Percentiles rank a stretch among this genome's conserved stretches.
Conservation (phyloP, 2,113 vertebrate species). For the Ictalurus punctatus region DNA sequence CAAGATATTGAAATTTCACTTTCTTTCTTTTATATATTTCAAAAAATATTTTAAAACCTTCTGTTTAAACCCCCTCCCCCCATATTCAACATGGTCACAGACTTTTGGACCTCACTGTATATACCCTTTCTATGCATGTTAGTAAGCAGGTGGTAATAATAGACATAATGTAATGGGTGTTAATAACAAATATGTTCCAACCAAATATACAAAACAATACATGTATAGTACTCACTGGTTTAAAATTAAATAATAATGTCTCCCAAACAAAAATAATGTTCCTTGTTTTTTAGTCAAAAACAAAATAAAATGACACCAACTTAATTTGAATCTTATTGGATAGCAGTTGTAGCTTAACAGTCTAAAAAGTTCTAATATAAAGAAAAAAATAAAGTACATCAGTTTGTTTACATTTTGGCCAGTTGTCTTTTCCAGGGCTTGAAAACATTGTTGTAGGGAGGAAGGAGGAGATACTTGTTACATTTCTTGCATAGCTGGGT, state of each 20-base stretch:
- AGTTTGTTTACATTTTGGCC: constrained; percentile 37
- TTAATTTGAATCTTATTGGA: background rate
- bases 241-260: background rate
- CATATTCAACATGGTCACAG: too few relatives aligned
- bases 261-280: background rate
- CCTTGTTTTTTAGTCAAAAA: background rate
- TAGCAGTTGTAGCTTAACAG: background rate
- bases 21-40: background rate
- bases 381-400: background rate
- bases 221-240: background rate
- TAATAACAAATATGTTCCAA: background rate
- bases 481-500: constrained; percentile 61
- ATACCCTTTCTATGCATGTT: too few relatives aligned
- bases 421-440: constrained; percentile 23
- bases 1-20: background rate
- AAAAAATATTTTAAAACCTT: too few relatives aligned
- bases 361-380: background rate
- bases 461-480: constrained; percentile 38
- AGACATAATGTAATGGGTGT: background rate
- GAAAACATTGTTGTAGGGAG: constrained; percentile 16
- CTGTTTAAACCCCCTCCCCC: too few relatives aligned
- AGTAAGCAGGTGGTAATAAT: too few relatives aligned
- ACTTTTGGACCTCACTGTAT: too few relatives aligned
- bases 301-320: background rate
- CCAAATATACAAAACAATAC: background rate